phyloP scores from a whole-genome alignment of 2,113 vertebrate species.

The Prolemur simus region DNA sequence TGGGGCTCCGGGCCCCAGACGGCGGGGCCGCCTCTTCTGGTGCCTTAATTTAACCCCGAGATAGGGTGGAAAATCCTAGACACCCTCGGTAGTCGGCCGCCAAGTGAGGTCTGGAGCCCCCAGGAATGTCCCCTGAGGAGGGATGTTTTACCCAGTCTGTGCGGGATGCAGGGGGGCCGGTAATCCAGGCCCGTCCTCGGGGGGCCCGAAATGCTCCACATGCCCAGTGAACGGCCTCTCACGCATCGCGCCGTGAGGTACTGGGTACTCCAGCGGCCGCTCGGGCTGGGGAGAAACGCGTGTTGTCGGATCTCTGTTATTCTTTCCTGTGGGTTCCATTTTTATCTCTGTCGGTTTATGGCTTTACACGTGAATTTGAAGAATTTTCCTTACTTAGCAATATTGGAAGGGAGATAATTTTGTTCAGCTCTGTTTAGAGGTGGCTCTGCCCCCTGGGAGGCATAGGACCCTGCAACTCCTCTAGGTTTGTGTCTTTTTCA shows the following conservation, averaged over 20 bases:
- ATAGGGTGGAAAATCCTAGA: not conserved
- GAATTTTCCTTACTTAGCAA: not conserved
- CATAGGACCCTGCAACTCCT: not conserved
- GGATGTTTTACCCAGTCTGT: no score
- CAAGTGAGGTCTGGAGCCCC: not conserved
- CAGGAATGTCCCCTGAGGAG: not conserved
- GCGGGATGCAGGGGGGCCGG: accelerated
- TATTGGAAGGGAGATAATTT: not conserved
- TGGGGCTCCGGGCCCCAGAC: not conserved
- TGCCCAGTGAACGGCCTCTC: not conserved
- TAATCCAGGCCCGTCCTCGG: not conserved
- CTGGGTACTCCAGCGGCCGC: not conserved
- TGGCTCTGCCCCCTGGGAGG: not conserved
- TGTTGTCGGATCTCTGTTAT: not conserved
- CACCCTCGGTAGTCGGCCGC: no score
- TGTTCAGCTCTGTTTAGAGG: not conserved
- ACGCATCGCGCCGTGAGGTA: not conserved
- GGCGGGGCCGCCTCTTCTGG: not conserved
- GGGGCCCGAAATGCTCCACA: no score
- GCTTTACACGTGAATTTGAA: not conserved
- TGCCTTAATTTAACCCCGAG: not conserved
- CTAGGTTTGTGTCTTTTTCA: not conserved
- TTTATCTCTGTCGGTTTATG: not conserved
- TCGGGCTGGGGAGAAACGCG: not conserved
- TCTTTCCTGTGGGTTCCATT: not conserved